Evolutionary conservation across 2,797 vertebrate species (phyloP).

Genomic region (Helostoma temminkii): DNA sequence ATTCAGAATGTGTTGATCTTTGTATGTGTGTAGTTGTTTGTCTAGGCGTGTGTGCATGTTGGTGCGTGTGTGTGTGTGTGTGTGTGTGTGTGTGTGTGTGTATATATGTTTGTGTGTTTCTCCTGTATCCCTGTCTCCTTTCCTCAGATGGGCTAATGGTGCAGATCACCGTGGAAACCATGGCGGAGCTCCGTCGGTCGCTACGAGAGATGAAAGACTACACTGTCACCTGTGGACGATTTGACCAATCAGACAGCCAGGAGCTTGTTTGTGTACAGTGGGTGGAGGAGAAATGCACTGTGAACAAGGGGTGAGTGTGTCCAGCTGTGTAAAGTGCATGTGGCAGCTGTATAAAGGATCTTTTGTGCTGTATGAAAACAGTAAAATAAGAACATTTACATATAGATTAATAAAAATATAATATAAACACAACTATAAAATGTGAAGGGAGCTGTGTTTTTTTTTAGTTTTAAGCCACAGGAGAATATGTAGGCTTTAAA

Average conservation of each 20-base stretch:
- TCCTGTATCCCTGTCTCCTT: slow-evolving; percentile 72
- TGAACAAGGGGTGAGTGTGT: slow-evolving; percentile 93
- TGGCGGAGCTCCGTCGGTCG: slow-evolving; percentile 93
- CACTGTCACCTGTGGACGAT: slow-evolving; percentile 93
- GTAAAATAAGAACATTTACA: background rate
- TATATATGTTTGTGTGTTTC: slow-evolving; percentile 71
- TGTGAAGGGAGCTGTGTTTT: too few relatives aligned
- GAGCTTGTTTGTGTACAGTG: slow-evolving; percentile 96
- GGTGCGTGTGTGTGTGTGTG: slow-evolving; percentile 36
- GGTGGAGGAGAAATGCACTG: slow-evolving; percentile 93
- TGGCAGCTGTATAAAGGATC: background rate
- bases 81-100: slow-evolving; percentile 38
- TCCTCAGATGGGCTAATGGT: slow-evolving; percentile 96
- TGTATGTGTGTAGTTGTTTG: slow-evolving; percentile 76
- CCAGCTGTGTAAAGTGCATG: slow-evolving; percentile 37
- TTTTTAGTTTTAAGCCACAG: background rate
- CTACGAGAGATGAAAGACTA: slow-evolving; percentile 98
- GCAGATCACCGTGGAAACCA: slow-evolving; percentile 97
- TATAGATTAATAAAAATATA: background rate
- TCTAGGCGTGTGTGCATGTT: slow-evolving; percentile 63
- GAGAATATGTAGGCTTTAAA: too few relatives aligned
- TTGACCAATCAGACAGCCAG: slow-evolving; percentile 92
- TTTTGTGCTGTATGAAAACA: slow-evolving; percentile 16
- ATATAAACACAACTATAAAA: too few relatives aligned
- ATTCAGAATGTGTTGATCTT: slow-evolving; percentile 71